phyloP scores from a whole-genome alignment of 2,113 vertebrate genomes.

The Strigops habroptila region DNA sequence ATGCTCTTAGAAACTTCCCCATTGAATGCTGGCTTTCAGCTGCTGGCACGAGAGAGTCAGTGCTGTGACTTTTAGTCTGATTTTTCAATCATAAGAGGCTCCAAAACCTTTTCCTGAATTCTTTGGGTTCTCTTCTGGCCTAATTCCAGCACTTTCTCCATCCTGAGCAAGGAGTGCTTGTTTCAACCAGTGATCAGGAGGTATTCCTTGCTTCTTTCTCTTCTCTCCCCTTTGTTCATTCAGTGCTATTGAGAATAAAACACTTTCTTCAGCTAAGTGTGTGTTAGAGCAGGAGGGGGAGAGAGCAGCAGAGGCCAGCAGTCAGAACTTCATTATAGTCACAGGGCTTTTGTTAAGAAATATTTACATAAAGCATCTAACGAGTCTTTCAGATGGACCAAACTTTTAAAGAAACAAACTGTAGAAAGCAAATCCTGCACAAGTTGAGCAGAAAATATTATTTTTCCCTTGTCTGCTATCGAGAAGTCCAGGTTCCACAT shows the following conservation, averaged over 20 bases:
- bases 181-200: not conserved
- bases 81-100: constrained; percentile 27
- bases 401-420: constrained; percentile 29
- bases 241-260: not conserved
- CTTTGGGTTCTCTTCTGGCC: constrained; percentile 20
- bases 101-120: constrained; percentile 38
- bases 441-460: not conserved
- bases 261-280: not conserved
- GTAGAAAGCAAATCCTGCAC: not conserved
- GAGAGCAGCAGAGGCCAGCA: not conserved
- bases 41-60: not conserved
- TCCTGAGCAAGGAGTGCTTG: not conserved
- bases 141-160: not conserved
- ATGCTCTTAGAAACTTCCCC: not conserved
- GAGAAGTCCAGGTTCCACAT: constrained; percentile 22
- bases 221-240: not conserved
- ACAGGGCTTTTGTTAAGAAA: constrained; percentile 21
- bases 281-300: not conserved
- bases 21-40: not conserved
- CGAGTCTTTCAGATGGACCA: constrained; percentile 35
- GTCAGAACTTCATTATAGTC: not conserved
- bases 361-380: constrained; percentile 2
- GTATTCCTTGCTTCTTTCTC: not conserved
- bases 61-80: constrained; percentile 34
- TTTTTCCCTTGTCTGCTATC: constrained; percentile 13